A percentile compares a stretch with the other conserved stretches of the same genome.
Conservation (phyloP, 2,113 vertebrate genomes). For the Campylomormyrus tamandua region DNA sequence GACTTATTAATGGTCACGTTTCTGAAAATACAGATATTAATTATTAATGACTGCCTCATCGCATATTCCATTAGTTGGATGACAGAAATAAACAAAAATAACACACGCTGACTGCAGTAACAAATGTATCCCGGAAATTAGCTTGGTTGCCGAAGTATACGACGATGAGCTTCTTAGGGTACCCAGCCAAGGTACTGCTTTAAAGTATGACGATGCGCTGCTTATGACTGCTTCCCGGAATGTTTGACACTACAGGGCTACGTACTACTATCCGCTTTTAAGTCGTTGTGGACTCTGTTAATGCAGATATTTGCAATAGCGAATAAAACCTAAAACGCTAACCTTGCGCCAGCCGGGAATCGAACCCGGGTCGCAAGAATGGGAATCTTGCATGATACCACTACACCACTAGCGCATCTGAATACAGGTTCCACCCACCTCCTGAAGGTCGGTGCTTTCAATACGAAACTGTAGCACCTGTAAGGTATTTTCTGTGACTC, state of each 20-base stretch:
- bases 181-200: not conserved
- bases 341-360: not conserved
- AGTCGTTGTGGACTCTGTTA: not conserved
- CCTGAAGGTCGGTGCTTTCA: not conserved
- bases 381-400: slow-evolving; percentile 99
- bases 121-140: not conserved
- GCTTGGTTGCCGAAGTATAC: not conserved
- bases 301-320: not conserved
- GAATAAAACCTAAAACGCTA: not conserved
- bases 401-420: slow-evolving; percentile 72
- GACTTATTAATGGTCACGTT: not conserved
- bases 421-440: fast-evolving
- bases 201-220: not conserved
- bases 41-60: not conserved
- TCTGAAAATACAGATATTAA: not conserved
- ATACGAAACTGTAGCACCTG: not conserved
- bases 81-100: not conserved
- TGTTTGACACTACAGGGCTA: not conserved
- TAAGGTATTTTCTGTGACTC: not conserved
- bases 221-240: not conserved
- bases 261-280: not conserved
- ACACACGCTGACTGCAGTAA: not conserved
- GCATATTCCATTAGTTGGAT: not conserved
- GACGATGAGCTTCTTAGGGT: not conserved
- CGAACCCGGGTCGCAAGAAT: slow-evolving; percentile 83